Base-by-base conservation (phyloP, 1,140 invertebrate genomes). In the Drosophila navojoa region DNA sequence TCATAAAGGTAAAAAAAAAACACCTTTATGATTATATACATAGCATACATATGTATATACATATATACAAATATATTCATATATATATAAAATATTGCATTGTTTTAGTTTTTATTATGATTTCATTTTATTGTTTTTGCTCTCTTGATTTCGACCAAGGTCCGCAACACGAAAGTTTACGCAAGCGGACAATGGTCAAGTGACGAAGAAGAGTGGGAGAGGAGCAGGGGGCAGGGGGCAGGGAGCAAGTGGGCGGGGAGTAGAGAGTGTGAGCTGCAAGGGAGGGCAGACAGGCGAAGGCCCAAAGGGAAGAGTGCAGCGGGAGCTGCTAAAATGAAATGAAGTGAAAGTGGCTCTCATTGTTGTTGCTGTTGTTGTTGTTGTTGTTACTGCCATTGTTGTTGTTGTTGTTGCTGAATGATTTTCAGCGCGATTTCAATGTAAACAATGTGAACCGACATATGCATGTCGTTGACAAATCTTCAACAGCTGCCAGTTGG, bases 131-230 rank as follows among this genome's bases (percentile, higher is more conserved):
- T 54, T 52, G 16, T 16, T 27, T 66, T 13, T 44, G 15, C 9
- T 29, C 15, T 35, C 11, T 42, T 13, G 32, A 15, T 44, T 79
- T 79, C 50, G 25, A 54, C 76, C 71, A 47, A 50, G 44, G 59
- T 38, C 63, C 40, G 40, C 62, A 71, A 38, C 63, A 74, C 81
- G 71, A 86, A 76, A 72, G 60, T 87, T 86, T 86, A 86, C 82
- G 82, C 82, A 86, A 87, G 82, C 59, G 47, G 35, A 59, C 62
- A 66, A 76, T 67, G 68, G 64, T 42, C 77, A 68, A 61, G 11
- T 38, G 27, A 76, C 32, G 5, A 25, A 25, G 29, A 11, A 13
- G 7, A 29, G 38, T 13, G 38, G 29, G 19, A 15, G 42, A 50
- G n/a, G 38, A 25, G n/a, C n/a, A n/a, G 49, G 47, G 52, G 22